Percentiles rank a stretch among this genome's conserved stretches.
Conservation (phyloP, 2,113 vertebrate genomes). For the Orycteropus afer region DNA sequence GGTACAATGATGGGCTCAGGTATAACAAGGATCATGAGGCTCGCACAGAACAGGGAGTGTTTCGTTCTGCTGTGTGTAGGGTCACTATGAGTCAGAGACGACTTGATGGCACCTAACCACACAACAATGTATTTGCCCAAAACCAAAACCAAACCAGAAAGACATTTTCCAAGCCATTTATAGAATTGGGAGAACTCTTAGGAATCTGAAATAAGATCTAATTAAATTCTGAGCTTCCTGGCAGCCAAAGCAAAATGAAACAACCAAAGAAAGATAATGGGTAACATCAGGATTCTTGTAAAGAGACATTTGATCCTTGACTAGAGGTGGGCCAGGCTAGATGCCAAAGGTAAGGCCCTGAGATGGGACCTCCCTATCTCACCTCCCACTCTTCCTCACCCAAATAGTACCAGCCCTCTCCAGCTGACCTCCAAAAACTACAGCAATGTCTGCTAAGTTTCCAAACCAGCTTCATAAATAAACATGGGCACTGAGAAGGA, state of each 20-base stretch:
- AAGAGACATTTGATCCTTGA: not conserved
- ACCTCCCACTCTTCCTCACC: not conserved
- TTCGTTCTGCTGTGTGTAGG: too few relatives aligned
- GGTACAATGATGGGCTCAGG: too few relatives aligned
- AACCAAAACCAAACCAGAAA: not conserved
- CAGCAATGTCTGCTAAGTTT: not conserved
- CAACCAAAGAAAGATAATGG: not conserved
- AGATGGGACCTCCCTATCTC: rapidly evolving
- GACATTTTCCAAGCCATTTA: not conserved
- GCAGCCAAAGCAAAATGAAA: slow-evolving; percentile 48
- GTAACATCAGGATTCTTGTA: not conserved
- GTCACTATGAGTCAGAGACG: too few relatives aligned
- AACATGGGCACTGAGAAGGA: slow-evolving; percentile 76
- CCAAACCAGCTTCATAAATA: slow-evolving; percentile 78
- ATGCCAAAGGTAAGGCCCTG: not conserved
- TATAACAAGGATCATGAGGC: too few relatives aligned
- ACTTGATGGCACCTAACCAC: too few relatives aligned
- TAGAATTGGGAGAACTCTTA: not conserved
- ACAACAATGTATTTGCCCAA: too few relatives aligned
- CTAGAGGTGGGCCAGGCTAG: not conserved
- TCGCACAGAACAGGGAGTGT: too few relatives aligned
- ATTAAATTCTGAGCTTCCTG: slow-evolving; percentile 44
- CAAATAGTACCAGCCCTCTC: not conserved
- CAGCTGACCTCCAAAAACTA: slow-evolving; percentile 20
- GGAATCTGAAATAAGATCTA: not conserved